A percentile compares a stretch with the other conserved stretches of the same genome.
Evolutionary conservation across 30 jellyfish, hydroid and myxozoan species (phyloP).

Genomic region (Chironex yamaguchii): DNA sequence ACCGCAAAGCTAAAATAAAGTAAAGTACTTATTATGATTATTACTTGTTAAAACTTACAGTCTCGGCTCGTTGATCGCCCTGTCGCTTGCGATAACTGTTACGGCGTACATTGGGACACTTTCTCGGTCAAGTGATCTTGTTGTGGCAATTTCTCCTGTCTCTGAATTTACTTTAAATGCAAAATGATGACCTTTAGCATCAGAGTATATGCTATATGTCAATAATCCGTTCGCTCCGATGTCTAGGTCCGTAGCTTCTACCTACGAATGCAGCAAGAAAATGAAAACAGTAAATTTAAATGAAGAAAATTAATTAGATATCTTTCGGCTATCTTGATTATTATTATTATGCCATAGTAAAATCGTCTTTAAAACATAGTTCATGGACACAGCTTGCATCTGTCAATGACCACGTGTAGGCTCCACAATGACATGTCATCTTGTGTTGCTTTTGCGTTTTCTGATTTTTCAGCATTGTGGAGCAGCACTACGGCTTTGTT

Average conservation of each 20-base stretch:
- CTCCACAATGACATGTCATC: no score
- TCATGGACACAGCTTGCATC: no score
- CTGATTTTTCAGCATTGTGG: no score
- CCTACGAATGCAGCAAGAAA: no score
- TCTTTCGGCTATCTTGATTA: no score
- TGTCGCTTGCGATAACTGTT: conserved; percentile 43
- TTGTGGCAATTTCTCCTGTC: conserved; percentile 41
- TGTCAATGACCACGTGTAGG: no score
- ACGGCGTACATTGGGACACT: neutral
- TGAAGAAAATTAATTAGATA: neutral
- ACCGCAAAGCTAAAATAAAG: neutral
- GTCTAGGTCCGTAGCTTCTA: conserved; percentile 84
- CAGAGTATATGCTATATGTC: conserved; percentile 61
- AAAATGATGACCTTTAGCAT: conserved; percentile 33
- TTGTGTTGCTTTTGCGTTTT: no score
- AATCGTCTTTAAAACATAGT: no score
- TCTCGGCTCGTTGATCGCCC: neutral
- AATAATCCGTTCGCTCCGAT: conserved; percentile 76
- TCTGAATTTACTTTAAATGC: conserved; percentile 12
- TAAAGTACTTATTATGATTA: no score
- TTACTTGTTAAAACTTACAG: neutral
- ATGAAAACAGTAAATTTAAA: no score
- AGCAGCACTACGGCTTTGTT: no score
- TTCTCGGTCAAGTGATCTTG: conserved; percentile 44
- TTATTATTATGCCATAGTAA: no score